These are phyloP conservation scores for Bursaphelenchus okinawaensis DNA, from an alignment of 2,888 invertebrate species.

Conservation along the genomic window DNA sequence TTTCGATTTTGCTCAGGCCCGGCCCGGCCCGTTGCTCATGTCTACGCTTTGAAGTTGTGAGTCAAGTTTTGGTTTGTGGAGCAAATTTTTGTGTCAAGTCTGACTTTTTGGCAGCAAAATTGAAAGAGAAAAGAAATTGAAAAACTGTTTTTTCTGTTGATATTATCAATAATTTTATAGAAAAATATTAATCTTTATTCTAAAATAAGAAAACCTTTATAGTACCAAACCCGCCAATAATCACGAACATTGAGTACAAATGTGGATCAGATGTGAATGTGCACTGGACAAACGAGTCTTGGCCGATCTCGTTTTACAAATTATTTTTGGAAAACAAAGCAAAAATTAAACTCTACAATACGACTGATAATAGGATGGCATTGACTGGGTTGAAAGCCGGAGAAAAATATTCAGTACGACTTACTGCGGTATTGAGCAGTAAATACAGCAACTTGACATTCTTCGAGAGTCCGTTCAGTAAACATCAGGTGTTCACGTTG, in stretches of 20 bases:
- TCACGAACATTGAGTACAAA: constrained; percentile 28
- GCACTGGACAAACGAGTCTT: constrained; percentile 14
- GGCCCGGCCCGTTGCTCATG: no score
- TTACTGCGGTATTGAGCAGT: constrained; percentile 18
- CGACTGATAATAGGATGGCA: neutral
- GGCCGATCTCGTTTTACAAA: constrained; percentile 18
- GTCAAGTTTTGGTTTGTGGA: no score
- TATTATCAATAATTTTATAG: no score
- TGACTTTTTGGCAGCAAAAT: no score
- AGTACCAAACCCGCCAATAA: constrained; percentile 25
- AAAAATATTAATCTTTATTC: no score
- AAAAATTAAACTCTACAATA: neutral
- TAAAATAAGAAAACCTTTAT: no score
- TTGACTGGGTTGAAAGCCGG: neutral
- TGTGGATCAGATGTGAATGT: constrained; percentile 24
- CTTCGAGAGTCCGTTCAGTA: constrained; percentile 29
- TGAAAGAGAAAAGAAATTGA: no score
- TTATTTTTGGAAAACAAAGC: constrained; percentile 10
- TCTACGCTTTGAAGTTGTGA: no score
- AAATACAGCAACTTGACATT: constrained; percentile 23
- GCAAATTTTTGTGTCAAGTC: no score
- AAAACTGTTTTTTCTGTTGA: no score
- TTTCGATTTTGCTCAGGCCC: no score
- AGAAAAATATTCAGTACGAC: constrained; percentile 15
- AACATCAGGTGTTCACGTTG: constrained; percentile 21